Conservation (phyloP, 2,888 invertebrate species). For the Charanyca ferruginea region DNA sequence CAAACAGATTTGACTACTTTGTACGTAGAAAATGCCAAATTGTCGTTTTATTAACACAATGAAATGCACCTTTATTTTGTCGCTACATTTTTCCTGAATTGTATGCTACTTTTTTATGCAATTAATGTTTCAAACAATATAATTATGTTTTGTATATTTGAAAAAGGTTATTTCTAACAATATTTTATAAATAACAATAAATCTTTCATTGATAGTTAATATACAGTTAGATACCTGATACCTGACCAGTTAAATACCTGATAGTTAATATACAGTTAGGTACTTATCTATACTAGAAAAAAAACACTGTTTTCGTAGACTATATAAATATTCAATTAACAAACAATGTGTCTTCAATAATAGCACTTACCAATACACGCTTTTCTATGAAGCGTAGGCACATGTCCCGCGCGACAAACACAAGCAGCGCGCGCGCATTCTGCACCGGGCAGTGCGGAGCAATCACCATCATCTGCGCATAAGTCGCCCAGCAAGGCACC, state of each 20-base stretch:
- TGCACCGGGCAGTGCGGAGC: constrained; percentile 93
- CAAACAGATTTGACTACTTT: background rate
- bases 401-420: constrained; percentile 92
- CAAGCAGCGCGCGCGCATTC: constrained; percentile 94
- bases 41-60: background rate
- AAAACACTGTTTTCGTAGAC: background rate
- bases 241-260: too few relatives aligned
- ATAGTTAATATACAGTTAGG: too few relatives aligned
- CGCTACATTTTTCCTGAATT: too few relatives aligned
- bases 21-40: too few relatives aligned
- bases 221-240: too few relatives aligned
- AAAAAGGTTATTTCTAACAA: too few relatives aligned
- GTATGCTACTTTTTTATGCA: too few relatives aligned
- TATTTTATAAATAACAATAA: background rate
- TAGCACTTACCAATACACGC: constrained; percentile 85
- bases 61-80: too few relatives aligned
- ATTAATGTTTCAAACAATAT: too few relatives aligned
- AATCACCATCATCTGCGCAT: constrained; percentile 92
- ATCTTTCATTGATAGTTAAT: background rate
- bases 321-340: background rate
- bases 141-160: too few relatives aligned
- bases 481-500: constrained; percentile 94
- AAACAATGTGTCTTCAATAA: background rate
- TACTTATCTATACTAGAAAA: too few relatives aligned
- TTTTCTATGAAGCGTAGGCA: constrained; percentile 84